Evolutionary conservation across 2,888 invertebrate genomes (phyloP), one percentile per base, ranked within the genome.

Genomic region (Urechis unicinctus): DNA sequence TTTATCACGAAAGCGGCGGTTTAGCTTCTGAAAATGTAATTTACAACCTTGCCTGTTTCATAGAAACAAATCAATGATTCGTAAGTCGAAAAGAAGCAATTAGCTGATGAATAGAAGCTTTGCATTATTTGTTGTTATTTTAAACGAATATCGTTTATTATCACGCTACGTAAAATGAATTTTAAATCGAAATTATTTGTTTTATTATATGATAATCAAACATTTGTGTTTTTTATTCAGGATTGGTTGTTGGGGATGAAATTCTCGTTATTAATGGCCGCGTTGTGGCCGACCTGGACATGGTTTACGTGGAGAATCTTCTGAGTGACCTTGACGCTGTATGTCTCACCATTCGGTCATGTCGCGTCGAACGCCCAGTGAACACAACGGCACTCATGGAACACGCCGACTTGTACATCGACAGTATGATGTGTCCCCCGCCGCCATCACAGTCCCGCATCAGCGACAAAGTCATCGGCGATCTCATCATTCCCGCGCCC

Each of bases 241-340:
- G 95, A 75, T 88, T 96, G 78, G 91, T 93, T 80, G 91, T 93
- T 82, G 89, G 94, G 72, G 96, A 96, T 81, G 96, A 96, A 83
- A 94, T 96, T 80, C 91, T 96, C 88, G 93, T 96, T 79, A 94
- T 96, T 82, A 96, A 96, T 83, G 92, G 94, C 66, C 93, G 94
- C 70, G 91, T 95, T 79, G 94, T 96, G 68, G 91, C 92, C 74
- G 95, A 96, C 83, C 84, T 96, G 82, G 96, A 96, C 84, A 96
- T 96, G 95, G 95, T 96, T 90, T 95, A 93, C 83, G 85, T 96
- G 78, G 96, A 96, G 81, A 91, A 91, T 75, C 90, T 95, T 63
- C 84, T 96, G 68, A 94, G 94, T 80, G 94, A 95, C 79, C 93
- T 93, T 75, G 85, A 90, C 63, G 88, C 90, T 49, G 85, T 96